Evolutionary conservation across 2,113 vertebrate species (phyloP).

Genomic region (Apaloderma vittatum): DNA sequence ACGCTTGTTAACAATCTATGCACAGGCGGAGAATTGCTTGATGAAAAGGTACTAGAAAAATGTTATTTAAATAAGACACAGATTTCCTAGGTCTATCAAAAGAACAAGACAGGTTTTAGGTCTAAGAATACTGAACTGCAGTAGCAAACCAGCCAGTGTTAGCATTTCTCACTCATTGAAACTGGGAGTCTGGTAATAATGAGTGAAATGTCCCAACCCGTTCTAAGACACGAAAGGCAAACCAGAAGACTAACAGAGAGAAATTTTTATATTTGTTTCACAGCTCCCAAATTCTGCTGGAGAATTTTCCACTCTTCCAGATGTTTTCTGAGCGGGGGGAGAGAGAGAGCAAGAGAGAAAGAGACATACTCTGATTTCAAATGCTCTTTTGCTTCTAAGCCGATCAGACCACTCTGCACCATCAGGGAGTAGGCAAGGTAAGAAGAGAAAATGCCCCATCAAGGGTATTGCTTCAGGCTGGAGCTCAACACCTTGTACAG

Average conservation of each 20-base stretch:
- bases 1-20: not conserved
- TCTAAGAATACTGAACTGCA: not conserved
- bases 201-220: conserved; percentile 12
- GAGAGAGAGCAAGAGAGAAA: not conserved
- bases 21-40: not conserved
- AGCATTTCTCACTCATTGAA: not conserved
- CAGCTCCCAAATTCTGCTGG: conserved; percentile 36
- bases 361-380: not conserved
- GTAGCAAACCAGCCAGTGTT: conserved; percentile 14
- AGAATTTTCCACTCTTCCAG: conserved; percentile 51
- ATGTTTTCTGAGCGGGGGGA: conserved; percentile 15
- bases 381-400: not conserved
- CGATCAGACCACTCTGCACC: not conserved
- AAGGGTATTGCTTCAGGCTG: not conserved
- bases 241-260: conserved; percentile 37
- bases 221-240: not conserved
- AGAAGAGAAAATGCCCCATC: not conserved
- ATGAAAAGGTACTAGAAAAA: conserved; percentile 36
- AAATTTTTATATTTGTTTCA: conserved; percentile 48
- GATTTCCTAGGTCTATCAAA: not conserved
- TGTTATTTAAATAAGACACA: conserved; percentile 11
- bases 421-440: not conserved
- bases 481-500: not conserved
- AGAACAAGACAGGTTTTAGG: not conserved
- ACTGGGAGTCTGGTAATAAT: not conserved